Conservation (phyloP, 2,113 vertebrate species). For the Pseudorhombus dupliciocellatus region DNA sequence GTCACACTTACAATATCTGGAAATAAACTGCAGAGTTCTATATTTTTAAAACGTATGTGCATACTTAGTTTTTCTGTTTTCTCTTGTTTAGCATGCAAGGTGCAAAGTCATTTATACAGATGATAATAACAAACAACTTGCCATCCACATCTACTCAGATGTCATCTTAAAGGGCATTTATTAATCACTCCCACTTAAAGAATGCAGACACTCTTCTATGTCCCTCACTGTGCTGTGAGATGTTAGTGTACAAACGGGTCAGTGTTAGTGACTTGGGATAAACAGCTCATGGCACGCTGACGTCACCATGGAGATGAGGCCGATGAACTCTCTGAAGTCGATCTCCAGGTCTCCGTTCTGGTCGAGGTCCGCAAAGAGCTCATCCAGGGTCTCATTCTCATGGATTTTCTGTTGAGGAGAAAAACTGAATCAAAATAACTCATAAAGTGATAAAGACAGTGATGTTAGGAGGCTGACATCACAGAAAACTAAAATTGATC, state of each 20-base stretch:
- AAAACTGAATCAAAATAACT: not conserved
- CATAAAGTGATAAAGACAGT: too few species aligned
- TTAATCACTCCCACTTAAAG: constrained; percentile 7
- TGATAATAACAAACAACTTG: not conserved
- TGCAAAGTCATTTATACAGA: too few species aligned
- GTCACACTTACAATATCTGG: too few species aligned
- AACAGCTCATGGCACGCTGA: constrained; percentile 76
- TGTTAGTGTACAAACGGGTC: not conserved
- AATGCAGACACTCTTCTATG: not conserved
- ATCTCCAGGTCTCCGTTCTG: constrained; percentile 79
- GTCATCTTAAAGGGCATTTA: not conserved
- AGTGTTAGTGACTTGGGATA: constrained; percentile 19
- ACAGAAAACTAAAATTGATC: not conserved
- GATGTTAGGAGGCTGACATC: not conserved
- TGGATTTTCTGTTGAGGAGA: constrained; percentile 70
- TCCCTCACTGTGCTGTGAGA: not conserved
- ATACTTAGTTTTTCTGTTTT: too few species aligned
- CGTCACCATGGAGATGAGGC: constrained; percentile 81
- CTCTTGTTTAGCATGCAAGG: too few species aligned
- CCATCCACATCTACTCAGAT: not conserved
- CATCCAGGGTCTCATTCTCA: constrained; percentile 72
- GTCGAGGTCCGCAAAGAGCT: constrained; percentile 78
- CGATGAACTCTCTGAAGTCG: constrained; percentile 80
- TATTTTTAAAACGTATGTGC: too few species aligned
- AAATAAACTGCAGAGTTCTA: too few species aligned